Evolutionary conservation across 53 echinoderm and acorn worm species (phyloP), one percentile per base, ranked within the genome.

Genomic region (Holothuria scabra): DNA sequence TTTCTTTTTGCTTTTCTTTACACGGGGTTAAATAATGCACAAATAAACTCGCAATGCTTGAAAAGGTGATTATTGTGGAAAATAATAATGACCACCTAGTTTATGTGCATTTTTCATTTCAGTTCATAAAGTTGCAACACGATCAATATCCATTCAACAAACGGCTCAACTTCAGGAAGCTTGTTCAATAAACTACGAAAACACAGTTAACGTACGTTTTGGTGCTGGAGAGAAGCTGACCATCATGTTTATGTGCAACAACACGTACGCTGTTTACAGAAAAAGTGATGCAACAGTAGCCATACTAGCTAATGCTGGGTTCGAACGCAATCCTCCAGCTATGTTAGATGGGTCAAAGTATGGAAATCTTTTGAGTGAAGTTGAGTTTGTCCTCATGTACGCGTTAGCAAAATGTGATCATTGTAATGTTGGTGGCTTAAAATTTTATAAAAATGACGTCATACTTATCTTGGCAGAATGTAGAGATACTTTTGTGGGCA

Each of bases 341-440:
- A 72, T 72, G 49, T 21, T 72, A 3, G 46, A 72, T n/a, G 72
- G 44, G 2, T 22, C 24, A 44, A 21, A 44, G 46, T 48, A 44
- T 16, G 72, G 72, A 12, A 48, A 14, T 13, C 26, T 72, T 12
- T 46, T 72, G 72, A 24, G 48, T 24, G 72, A 26, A 35, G 72
- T 48, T 34, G 72, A 48, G 4, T 46, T 72, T 22, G 25, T 48
- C 24, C 46, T 72, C n/a, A 72, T 72, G 72, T 72, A 72, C 16
- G 72, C 72, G 4, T 14, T 72, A 25, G 46, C 72, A 4, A 52
- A 52, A 52, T 3, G 4, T 52, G 52, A 52, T 18, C 18, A 52
- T 52, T 16, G 52, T 52, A 52, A 18, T 52, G 14, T 1, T 18
- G 8, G 18, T 1, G 52, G 52, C 18, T 52, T 52, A 1, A 52